Evolutionary conservation across 2,888 invertebrate species (phyloP).

Genomic region (Hemaris fuciformis): DNA sequence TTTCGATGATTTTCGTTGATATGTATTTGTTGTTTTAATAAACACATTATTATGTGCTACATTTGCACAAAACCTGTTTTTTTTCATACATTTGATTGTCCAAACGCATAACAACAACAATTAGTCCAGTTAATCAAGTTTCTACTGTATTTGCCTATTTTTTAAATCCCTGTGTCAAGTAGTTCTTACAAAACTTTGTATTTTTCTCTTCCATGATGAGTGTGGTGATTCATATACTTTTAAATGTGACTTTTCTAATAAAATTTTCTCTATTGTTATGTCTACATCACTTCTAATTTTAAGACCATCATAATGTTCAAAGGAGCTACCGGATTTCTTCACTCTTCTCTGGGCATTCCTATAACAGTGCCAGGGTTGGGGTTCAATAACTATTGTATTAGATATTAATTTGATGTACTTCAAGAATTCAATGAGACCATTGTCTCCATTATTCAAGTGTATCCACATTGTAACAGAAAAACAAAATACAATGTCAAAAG

Average conservation of each 20-base stretch:
- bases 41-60: too few species aligned
- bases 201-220: conserved; percentile 86
- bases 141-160: neutral
- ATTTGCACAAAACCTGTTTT: too few species aligned
- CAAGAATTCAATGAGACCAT: conserved; percentile 84
- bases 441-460: conserved; percentile 91
- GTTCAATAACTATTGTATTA: conserved; percentile 86
- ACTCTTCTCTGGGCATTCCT: conserved; percentile 87
- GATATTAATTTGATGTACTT: conserved; percentile 76
- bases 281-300: conserved; percentile 84
- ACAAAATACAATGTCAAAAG: conserved; percentile 87
- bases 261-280: conserved; percentile 80
- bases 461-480: conserved; percentile 96
- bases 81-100: too few species aligned
- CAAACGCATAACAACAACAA: too few species aligned
- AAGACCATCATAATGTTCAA: conserved; percentile 82
- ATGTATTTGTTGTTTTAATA: too few species aligned
- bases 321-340: conserved; percentile 82
- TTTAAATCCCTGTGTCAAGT: neutral
- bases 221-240: conserved; percentile 81
- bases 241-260: conserved; percentile 67
- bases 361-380: conserved; percentile 94
- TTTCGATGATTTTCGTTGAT: neutral
- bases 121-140: too few species aligned
- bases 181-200: conserved; percentile 78